phyloP scores from a whole-genome alignment of 2,888 invertebrate species.

The Acleris sparsana region DNA sequence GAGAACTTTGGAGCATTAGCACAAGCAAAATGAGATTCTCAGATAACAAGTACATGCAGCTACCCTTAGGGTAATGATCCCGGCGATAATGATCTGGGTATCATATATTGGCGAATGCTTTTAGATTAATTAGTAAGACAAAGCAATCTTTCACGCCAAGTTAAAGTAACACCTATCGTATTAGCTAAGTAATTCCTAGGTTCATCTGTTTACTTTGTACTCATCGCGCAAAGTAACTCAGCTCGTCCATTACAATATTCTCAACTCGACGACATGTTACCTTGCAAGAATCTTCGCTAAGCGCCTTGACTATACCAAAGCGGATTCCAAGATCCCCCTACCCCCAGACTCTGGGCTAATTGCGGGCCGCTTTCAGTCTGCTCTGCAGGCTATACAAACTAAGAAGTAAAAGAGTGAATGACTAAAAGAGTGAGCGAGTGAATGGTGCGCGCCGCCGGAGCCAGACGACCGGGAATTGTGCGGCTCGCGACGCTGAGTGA shows the following conservation, averaged over 20 bases:
- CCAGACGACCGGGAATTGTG: constrained; percentile 59
- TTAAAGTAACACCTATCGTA: too few relatives aligned
- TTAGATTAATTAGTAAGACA: too few relatives aligned
- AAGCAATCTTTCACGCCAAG: too few relatives aligned
- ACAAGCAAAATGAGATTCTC: too few relatives aligned
- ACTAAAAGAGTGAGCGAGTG: constrained; percentile 35
- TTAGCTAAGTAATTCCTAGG: too few relatives aligned
- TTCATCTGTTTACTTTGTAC: too few relatives aligned
- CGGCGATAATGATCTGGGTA: too few relatives aligned
- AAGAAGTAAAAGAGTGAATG: constrained; percentile 59
- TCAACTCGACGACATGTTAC: neutral
- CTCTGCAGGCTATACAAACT: constrained; percentile 51
- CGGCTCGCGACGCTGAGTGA: constrained; percentile 37
- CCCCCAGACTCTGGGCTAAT: constrained; percentile 59
- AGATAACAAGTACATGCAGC: too few relatives aligned
- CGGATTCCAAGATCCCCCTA: constrained; percentile 7
- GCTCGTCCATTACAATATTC: neutral
- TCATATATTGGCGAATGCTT: too few relatives aligned
- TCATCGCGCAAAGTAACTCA: too few relatives aligned
- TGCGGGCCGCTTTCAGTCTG: constrained; percentile 65
- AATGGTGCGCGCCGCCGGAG: constrained; percentile 41
- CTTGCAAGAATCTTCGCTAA: neutral
- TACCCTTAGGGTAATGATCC: too few relatives aligned
- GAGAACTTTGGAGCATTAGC: neutral
- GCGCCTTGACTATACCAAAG: constrained; percentile 8